These are phyloP conservation scores for Ovibos moschatus DNA, from an alignment of 2,113 vertebrate genomes.

Conservation along the genomic window DNA sequence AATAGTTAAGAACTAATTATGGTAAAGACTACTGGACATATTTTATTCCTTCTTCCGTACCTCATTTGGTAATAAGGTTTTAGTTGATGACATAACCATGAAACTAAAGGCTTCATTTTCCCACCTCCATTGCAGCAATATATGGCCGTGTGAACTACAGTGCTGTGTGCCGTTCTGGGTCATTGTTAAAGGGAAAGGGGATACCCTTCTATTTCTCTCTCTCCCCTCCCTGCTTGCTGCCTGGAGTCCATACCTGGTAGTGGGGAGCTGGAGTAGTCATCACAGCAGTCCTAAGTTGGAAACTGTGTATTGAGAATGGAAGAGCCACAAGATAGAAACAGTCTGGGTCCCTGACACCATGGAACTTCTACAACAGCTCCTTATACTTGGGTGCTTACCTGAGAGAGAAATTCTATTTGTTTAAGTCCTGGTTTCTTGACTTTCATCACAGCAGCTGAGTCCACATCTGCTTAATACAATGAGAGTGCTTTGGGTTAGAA, in stretches of 20 bases:
- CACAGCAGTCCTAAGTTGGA: neutral
- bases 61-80: neutral
- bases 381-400: neutral
- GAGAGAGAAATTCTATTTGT: neutral
- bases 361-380: neutral
- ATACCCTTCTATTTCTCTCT: neutral
- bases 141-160: neutral
- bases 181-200: neutral
- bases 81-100: neutral
- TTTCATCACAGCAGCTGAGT: neutral
- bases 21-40: neutral
- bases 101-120: neutral
- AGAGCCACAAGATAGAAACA: neutral
- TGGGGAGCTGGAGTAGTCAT: neutral
- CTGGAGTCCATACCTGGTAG: neutral
- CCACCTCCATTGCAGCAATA: neutral
- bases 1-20: neutral
- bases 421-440: neutral
- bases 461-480: neutral
- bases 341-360: neutral
- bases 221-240: neutral
- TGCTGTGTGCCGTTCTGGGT: neutral
- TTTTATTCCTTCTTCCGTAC: neutral
- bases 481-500: slow-evolving; percentile 17
- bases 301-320: neutral